Conservation (phyloP, 2,113 vertebrate species). For the Strix uralensis region DNA sequence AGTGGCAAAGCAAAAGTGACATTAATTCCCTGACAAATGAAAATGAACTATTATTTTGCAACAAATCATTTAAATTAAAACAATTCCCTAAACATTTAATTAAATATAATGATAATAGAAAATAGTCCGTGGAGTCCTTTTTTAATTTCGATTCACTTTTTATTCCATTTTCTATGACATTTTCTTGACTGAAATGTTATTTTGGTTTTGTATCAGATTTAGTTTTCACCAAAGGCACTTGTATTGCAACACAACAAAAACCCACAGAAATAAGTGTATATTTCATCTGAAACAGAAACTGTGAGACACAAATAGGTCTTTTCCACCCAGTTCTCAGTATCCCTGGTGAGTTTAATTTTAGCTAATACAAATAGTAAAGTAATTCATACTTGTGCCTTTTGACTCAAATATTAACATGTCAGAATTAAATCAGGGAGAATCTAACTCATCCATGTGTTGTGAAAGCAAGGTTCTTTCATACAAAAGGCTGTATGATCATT, state of each 20-base stretch:
- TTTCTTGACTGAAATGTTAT: background rate
- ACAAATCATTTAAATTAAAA: constrained; percentile 30
- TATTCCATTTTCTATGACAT: background rate
- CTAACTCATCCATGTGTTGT: constrained; percentile 27
- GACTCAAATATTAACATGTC: constrained; percentile 9
- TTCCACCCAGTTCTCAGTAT: background rate
- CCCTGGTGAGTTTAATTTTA: background rate
- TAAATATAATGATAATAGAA: background rate
- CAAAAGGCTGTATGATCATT: background rate
- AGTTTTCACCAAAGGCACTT: constrained; percentile 10
- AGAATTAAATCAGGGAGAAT: constrained; percentile 31
- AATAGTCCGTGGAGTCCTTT: background rate
- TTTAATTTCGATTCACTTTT: background rate
- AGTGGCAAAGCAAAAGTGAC: constrained; percentile 60
- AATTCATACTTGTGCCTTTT: background rate
- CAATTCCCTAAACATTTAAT: background rate
- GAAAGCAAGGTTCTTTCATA: background rate
- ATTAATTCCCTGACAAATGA: constrained; percentile 64
- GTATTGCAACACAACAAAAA: background rate
- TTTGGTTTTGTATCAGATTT: background rate
- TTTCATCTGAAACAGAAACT: background rate
- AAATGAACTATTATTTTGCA: constrained; percentile 53
- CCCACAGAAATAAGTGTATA: background rate
- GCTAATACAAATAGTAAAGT: background rate
- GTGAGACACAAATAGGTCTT: background rate